These are phyloP conservation scores for Silurus lanzhouensis DNA, from an alignment of 2,797 vertebrate species.

Conservation along the genomic window DNA sequence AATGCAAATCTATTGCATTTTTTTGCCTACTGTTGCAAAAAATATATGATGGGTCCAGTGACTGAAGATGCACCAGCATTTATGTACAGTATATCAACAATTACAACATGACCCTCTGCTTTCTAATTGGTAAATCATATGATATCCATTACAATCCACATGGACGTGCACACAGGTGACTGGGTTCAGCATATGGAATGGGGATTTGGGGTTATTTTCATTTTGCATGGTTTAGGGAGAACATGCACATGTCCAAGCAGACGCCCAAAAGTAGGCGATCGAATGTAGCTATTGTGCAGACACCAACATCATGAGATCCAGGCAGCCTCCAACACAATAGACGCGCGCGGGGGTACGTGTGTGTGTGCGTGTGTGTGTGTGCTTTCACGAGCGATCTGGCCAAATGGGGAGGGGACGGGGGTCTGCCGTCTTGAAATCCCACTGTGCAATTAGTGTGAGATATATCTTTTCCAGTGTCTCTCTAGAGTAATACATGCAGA, in stretches of 20 bases:
- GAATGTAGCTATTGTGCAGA: conserved; percentile 50
- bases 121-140: not conserved
- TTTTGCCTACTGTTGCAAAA: not conserved
- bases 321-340: conserved; percentile 57
- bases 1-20: not conserved
- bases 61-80: too few relatives aligned
- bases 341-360: conserved; percentile 18
- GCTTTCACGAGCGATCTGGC: conserved; percentile 36
- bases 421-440: conserved; percentile 3
- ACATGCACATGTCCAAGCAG: not conserved
- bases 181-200: not conserved
- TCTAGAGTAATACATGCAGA: not conserved
- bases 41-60: too few relatives aligned
- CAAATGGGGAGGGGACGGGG: not conserved
- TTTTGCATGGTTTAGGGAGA: not conserved
- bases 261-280: not conserved
- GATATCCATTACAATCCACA: not conserved
- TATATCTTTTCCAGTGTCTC: not conserved
- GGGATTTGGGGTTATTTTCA: not conserved
- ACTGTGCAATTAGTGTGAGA: not conserved
- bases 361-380: conserved; percentile 41
- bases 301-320: conserved; percentile 49
- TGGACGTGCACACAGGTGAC: not conserved
- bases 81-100: too few relatives aligned
- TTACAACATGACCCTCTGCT: too few relatives aligned